phyloP scores from a whole-genome alignment of 2,888 invertebrate genomes.

The Ctenicera cuprea region DNA sequence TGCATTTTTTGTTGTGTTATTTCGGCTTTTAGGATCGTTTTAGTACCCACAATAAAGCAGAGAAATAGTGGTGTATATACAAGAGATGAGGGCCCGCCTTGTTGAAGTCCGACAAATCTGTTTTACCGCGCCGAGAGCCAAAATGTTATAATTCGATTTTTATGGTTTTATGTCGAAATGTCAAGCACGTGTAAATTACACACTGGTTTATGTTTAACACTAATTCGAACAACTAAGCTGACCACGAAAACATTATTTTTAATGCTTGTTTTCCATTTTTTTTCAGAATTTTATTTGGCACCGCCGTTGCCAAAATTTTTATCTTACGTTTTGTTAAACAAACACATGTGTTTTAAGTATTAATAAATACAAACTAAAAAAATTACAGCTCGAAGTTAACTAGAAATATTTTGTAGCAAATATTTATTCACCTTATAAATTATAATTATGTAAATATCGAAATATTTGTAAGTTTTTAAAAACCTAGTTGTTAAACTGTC shows the following conservation, averaged over 20 bases:
- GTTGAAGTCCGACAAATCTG: conserved; percentile 47
- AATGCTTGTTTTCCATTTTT: not conserved
- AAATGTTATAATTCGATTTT: conserved; percentile 49
- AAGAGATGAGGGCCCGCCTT: conserved; percentile 35
- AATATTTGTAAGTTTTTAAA: no score
- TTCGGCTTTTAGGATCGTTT: conserved; percentile 46
- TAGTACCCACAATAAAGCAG: conserved; percentile 52
- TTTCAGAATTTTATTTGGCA: not conserved
- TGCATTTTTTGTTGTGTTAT: conserved; percentile 45
- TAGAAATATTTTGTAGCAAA: no score
- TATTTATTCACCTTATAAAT: no score
- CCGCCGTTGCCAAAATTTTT: no score
- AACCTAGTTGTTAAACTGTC: no score
- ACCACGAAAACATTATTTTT: not conserved
- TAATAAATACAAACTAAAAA: no score
- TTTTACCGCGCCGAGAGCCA: conserved; percentile 32
- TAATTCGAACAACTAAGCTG: conserved; percentile 26
- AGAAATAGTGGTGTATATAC: conserved; percentile 31
- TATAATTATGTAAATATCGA: no score
- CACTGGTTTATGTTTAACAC: conserved; percentile 40
- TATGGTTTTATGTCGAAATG: conserved; percentile 52
- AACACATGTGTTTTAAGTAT: no score
- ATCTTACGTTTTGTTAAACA: no score
- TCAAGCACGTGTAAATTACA: conserved; percentile 54
- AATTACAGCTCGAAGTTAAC: no score